Conservation (phyloP, 2,113 vertebrate genomes). For the Benitochromis conjunctus region DNA sequence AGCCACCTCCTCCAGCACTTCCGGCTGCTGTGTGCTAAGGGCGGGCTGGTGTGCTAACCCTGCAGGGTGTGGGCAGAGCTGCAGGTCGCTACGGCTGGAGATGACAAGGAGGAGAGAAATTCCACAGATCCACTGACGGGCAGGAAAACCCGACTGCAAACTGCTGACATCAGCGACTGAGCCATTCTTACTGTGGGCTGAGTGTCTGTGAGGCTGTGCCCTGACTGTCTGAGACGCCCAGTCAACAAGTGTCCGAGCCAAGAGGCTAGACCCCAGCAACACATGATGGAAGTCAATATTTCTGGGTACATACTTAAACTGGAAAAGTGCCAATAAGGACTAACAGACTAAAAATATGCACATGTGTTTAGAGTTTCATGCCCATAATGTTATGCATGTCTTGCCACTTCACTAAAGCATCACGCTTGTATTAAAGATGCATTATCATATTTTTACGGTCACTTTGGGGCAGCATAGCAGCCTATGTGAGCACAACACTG, state of each 20-base stretch:
- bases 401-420: background rate
- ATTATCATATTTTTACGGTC: background rate
- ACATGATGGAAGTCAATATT: background rate
- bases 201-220: constrained; percentile 28
- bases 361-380: background rate
- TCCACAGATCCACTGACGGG: constrained; percentile 59
- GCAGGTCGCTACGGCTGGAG: constrained; percentile 12
- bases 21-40: constrained; percentile 46
- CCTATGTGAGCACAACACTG: background rate
- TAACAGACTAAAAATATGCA: background rate
- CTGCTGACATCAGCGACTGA: constrained; percentile 55
- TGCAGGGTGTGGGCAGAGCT: constrained; percentile 1
- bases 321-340: background rate
- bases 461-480: background rate
- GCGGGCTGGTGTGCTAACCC: constrained; percentile 13
- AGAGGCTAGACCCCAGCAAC: constrained; percentile 20
- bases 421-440: background rate
- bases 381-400: background rate
- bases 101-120: constrained; percentile 69
- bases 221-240: constrained; percentile 34
- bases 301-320: background rate
- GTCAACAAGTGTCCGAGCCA: constrained; percentile 50
- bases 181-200: constrained; percentile 21
- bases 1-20: background rate
- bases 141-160: constrained; percentile 46